These are phyloP conservation scores for Dendrolimus kikuchii DNA, from an alignment of 1,140 invertebrate genomes.

Conservation along the genomic window DNA sequence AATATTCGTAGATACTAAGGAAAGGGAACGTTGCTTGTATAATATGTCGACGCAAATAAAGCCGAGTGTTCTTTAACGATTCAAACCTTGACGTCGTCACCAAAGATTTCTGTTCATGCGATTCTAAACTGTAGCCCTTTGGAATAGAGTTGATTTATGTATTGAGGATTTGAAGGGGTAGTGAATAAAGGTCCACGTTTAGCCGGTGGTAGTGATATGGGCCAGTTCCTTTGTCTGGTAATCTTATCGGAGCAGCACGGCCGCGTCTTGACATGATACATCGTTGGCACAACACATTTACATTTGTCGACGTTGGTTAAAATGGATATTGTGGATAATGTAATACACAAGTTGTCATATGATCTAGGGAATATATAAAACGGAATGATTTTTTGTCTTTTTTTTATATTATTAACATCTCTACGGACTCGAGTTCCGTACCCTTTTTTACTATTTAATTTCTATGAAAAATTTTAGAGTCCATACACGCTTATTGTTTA, in stretches of 20 bases:
- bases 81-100: conserved; percentile 59
- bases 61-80: conserved; percentile 69
- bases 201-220: conserved; percentile 66
- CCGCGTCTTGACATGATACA: conserved; percentile 61
- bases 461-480: too few species aligned
- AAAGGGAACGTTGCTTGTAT: conserved; percentile 63
- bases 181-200: conserved; percentile 64
- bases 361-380: too few species aligned
- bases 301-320: conserved; percentile 16
- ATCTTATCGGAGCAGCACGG: conserved; percentile 63
- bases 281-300: conserved; percentile 49
- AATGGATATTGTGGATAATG: background rate
- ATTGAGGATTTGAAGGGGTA: conserved; percentile 20
- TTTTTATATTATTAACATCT: too few species aligned
- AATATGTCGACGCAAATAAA: conserved; percentile 69
- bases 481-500: too few species aligned
- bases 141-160: background rate
- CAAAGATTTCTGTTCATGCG: conserved; percentile 35
- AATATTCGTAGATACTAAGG: conserved; percentile 28
- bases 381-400: too few species aligned
- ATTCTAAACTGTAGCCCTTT: conserved; percentile 38
- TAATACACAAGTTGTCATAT: background rate
- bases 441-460: too few species aligned
- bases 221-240: conserved; percentile 69
- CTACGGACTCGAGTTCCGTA: too few species aligned